phyloP scores from a whole-genome alignment of 1,140 invertebrate genomes.

The Magallana angulata region DNA sequence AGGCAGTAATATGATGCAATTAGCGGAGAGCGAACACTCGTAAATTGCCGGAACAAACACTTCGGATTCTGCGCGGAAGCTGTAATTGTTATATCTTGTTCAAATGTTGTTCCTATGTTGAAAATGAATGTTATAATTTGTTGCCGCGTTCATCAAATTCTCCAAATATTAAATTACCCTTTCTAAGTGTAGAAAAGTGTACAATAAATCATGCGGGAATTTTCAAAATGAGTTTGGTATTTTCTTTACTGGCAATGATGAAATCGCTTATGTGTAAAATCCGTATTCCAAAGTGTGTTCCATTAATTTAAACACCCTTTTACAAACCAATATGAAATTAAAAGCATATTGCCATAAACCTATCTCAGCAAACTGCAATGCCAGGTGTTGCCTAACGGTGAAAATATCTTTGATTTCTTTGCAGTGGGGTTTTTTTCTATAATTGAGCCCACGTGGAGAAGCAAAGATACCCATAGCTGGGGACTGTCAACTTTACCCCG shows the following conservation, averaged over 20 bases:
- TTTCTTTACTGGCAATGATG: too few relatives aligned
- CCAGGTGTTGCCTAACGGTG: conserved; percentile 19
- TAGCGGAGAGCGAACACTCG: conserved; percentile 14
- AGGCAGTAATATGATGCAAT: conserved; percentile 19
- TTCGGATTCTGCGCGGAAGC: conserved; percentile 13
- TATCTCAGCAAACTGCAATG: conserved; percentile 16
- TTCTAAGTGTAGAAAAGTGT: not conserved
- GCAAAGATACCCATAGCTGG: not conserved
- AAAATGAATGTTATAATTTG: conserved; percentile 13
- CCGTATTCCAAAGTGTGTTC: conserved; percentile 3
- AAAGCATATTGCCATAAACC: conserved; percentile 34
- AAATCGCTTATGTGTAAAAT: not conserved
- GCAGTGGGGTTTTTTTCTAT: conserved; percentile 12
- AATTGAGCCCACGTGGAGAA: conserved; percentile 34
- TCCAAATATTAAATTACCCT: conserved; percentile 1
- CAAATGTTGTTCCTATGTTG: not conserved
- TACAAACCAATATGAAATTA: conserved; percentile 15
- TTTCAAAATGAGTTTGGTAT: not conserved
- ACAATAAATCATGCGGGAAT: not conserved
- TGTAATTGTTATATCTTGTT: conserved; percentile 4
- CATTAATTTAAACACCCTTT: not conserved
- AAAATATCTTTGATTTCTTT: conserved; percentile 30
- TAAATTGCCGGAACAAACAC: conserved; percentile 32
- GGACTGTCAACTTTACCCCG: conserved; percentile 33
- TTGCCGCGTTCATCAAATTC: not conserved